Percentiles rank a stretch among this genome's conserved stretches.
phyloP scores from a whole-genome alignment of 2,888 invertebrate species.

The Diaphora mendica region DNA sequence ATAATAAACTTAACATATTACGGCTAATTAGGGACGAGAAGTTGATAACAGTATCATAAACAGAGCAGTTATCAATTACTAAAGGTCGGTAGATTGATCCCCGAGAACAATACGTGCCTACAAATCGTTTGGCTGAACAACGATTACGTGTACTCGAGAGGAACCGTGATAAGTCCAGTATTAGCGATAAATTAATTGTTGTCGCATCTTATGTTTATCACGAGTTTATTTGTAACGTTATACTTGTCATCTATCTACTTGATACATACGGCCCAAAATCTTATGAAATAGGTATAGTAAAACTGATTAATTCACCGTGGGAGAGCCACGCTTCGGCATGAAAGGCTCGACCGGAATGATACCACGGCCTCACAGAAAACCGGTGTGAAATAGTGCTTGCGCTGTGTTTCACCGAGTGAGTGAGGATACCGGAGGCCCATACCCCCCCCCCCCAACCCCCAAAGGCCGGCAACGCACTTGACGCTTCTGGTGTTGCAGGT shows the following conservation, averaged over 20 bases:
- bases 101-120: neutral
- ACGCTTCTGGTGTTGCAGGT: no score
- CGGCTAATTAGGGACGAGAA: neutral
- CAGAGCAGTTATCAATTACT: slow-evolving; percentile 22
- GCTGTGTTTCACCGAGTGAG: no score
- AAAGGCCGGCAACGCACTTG: no score
- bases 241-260: neutral
- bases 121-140: neutral
- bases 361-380: no score
- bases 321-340: no score
- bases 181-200: neutral
- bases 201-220: neutral
- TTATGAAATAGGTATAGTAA: no score
- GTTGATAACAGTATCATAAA: slow-evolving; percentile 29
- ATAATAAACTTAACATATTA: neutral
- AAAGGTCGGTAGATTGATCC: slow-evolving; percentile 1
- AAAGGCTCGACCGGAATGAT: no score
- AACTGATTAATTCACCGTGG: no score
- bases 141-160: neutral
- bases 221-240: neutral
- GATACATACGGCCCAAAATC: neutral
- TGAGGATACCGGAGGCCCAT: no score
- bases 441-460: no score
- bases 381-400: no score
- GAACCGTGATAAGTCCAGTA: neutral